Base-by-base conservation (phyloP, 2,113 vertebrate species). In the Alethe diademata region DNA sequence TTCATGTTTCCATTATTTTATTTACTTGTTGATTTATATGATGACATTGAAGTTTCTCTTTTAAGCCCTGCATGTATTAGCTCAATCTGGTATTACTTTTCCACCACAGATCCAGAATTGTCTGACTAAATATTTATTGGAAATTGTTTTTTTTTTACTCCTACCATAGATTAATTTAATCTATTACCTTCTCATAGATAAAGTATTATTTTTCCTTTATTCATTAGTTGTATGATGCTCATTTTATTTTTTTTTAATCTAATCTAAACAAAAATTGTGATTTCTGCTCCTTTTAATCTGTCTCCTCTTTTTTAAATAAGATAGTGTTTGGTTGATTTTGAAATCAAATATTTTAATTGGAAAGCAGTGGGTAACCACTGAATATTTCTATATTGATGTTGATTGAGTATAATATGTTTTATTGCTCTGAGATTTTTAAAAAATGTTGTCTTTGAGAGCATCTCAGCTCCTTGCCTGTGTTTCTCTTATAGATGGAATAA, bases 1-100 rank as follows among this genome's bases (percentile, higher is more conserved):
- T 80, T 92, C 17, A 45, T 1, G 1, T 78, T 92, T 70, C 43
- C 29, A 47, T 62, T 79, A 23, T 91, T 91, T 89, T 89, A 75
- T 95, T 90, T 86, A 24, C 50, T 85, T 70, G 47, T 17, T 95
- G 83, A 67, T 97, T 84, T 88, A 62, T 58, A 16, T 29, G 8
- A 48, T 51, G 36, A 17, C n/a, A 42, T 29, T 36, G 69, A 29
- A 62, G 24, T 83, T 74, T 66, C 70, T 40, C 58, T 80, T 51
- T 66, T 31, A 36, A 84, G 7, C 53, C 67, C n/a, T 50, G 16
- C 24, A 19, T 36, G 7, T 25, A 31, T 56, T 51, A 33, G 24
- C 20, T 83, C 26, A 47, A 24, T 40, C 40, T 57, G 11, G 6
- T 79, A 2, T 75, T 76, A 19, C 7, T 36, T 22, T 66, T 84